A percentile compares a stretch with the other conserved stretches of the same genome.
These are phyloP conservation scores for Porites rus DNA, from an alignment of 92 coral and sea anemone species.

Conservation along the genomic window DNA sequence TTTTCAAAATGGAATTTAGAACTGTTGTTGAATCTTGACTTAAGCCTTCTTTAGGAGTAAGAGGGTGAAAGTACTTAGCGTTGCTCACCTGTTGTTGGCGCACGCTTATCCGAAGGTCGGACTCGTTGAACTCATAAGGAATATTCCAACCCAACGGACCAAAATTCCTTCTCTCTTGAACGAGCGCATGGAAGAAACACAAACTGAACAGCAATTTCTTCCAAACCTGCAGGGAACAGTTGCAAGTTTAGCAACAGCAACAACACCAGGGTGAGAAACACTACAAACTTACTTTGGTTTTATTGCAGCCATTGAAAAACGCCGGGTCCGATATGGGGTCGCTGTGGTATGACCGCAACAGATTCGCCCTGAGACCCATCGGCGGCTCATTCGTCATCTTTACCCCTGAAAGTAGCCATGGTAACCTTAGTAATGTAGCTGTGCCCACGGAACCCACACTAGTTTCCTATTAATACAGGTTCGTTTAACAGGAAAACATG, in stretches of 20 bases:
- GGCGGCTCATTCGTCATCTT: constrained; percentile 99
- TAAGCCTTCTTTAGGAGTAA: too few relatives aligned
- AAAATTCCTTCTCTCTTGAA: constrained; percentile 94
- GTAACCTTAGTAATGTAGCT: background rate
- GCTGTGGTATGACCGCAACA: constrained; percentile 91
- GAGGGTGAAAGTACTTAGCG: background rate
- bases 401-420: constrained; percentile 63
- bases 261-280: background rate
- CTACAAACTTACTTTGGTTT: constrained; percentile 66
- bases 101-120: constrained; percentile 95
- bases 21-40: background rate
- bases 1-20: background rate
- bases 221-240: constrained; percentile 78
- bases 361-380: constrained; percentile 95
- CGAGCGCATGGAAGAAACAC: constrained; percentile 96
- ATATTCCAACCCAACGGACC: constrained; percentile 99
- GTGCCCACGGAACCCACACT: too few relatives aligned
- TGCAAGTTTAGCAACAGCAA: background rate
- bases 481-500: too few relatives aligned
- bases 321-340: constrained; percentile 93
- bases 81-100: constrained; percentile 93
- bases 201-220: constrained; percentile 91
- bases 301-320: constrained; percentile 94
- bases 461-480: too few relatives aligned
- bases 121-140: constrained; percentile 99